Percentiles rank a stretch among this genome's conserved stretches.
These are phyloP conservation scores for Calidris pygmaea DNA, from an alignment of 2,113 vertebrate species.

Conservation along the genomic window DNA sequence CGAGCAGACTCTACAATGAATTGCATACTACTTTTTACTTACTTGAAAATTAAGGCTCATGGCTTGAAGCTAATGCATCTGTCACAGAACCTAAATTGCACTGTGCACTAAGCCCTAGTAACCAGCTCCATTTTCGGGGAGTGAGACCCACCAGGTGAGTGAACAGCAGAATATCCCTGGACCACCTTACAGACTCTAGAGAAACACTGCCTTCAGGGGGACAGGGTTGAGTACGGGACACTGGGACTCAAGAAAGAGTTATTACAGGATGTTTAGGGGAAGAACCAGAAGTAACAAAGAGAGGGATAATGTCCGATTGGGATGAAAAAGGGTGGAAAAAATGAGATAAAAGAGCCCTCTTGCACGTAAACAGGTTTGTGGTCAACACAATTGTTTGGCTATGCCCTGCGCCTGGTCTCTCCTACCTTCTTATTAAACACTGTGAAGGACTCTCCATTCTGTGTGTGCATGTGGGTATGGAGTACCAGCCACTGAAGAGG, in stretches of 20 bases:
- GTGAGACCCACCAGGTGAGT: not conserved
- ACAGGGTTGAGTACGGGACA: not conserved
- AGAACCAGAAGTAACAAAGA: not conserved
- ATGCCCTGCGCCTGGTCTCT: not conserved
- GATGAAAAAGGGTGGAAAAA: not conserved
- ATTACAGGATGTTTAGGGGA: not conserved
- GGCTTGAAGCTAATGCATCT: not conserved
- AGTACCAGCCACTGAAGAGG: not conserved
- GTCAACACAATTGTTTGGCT: not conserved
- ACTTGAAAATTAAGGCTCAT: not conserved
- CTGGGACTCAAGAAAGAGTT: not conserved
- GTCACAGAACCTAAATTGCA: not conserved
- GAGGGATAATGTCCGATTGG: not conserved
- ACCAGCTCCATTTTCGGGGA: not conserved
- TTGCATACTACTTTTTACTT: not conserved
- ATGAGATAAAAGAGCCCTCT: not conserved
- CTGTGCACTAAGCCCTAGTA: not conserved
- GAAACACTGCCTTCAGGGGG: not conserved
- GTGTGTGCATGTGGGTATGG: accelerated
- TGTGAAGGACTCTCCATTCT: not conserved
- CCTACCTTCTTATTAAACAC: not conserved
- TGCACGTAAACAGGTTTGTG: not conserved
- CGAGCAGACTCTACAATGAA: not conserved
- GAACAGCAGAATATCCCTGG: not conserved
- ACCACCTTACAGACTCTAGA: not conserved